Evolutionary conservation across 2,113 vertebrate genomes (phyloP).

Genomic region (Sapayoa aenigma): DNA sequence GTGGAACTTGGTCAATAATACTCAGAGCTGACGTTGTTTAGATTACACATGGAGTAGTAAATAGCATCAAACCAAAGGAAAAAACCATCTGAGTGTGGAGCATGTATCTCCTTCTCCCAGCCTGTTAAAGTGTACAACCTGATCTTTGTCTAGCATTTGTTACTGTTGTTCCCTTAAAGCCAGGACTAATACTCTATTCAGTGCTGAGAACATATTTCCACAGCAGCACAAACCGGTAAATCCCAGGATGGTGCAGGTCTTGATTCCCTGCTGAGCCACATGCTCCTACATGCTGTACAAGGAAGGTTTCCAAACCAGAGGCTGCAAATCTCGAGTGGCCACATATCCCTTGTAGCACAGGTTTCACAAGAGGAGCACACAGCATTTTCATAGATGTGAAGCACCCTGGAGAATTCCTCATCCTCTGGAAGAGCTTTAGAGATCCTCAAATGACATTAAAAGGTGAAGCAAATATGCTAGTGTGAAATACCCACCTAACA

Average conservation of each 20-base stretch:
- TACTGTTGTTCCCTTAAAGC: not conserved
- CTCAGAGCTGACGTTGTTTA: not conserved
- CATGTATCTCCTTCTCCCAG: not conserved
- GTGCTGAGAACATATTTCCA: not conserved
- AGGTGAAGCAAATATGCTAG: not conserved
- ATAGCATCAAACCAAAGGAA: not conserved
- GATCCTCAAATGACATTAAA: not conserved
- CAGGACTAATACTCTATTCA: not conserved
- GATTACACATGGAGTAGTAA: not conserved
- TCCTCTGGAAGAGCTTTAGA: not conserved
- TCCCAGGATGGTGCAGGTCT: not conserved
- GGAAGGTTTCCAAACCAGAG: not conserved
- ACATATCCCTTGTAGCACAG: not conserved
- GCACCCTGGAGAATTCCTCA: not conserved
- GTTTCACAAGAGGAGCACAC: not conserved
- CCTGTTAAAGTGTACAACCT: not conserved
- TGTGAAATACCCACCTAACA: not conserved
- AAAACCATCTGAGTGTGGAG: not conserved
- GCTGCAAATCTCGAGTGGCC: not conserved
- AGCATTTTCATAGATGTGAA: not conserved
- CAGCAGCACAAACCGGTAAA: not conserved
- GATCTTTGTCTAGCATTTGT: not conserved
- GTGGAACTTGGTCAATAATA: not conserved
- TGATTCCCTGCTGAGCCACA: fast-evolving
- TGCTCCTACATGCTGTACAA: fast-evolving